These are phyloP conservation scores for Callaeas wilsoni DNA, from an alignment of 2,113 vertebrate genomes.

Conservation along the genomic window DNA sequence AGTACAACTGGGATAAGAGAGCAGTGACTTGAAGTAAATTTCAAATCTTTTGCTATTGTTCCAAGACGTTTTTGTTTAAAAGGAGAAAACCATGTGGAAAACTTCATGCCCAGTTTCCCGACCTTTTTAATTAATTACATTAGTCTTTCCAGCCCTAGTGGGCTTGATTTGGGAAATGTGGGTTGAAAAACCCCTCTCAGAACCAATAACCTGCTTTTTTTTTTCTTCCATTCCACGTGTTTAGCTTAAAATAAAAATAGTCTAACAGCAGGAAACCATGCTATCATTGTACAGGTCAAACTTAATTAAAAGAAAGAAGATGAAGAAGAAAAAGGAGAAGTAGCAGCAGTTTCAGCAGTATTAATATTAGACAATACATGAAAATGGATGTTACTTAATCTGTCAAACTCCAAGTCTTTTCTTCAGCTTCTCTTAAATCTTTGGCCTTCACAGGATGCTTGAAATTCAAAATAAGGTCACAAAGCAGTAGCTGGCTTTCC, in stretches of 20 bases:
- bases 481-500: conserved; percentile 78
- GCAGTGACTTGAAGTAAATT: neutral
- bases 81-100: neutral
- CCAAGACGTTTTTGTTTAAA: neutral
- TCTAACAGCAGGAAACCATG: neutral
- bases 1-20: neutral
- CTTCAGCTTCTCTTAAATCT: conserved; percentile 53
- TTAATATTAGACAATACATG: neutral
- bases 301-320: neutral
- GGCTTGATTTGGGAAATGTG: neutral
- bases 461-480: conserved; percentile 83
- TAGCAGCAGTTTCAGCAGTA: neutral
- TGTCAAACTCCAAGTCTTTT: conserved; percentile 6
- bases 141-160: neutral
- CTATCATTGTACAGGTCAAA: neutral
- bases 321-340: neutral
- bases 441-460: conserved; percentile 64
- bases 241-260: neutral
- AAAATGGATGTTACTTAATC: neutral
- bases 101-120: neutral
- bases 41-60: neutral
- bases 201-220: neutral
- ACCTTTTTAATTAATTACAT: neutral
- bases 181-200: neutral
- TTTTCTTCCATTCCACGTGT: neutral